Conservation (phyloP, 2,113 vertebrate species). For the Elaphurus davidianus region DNA sequence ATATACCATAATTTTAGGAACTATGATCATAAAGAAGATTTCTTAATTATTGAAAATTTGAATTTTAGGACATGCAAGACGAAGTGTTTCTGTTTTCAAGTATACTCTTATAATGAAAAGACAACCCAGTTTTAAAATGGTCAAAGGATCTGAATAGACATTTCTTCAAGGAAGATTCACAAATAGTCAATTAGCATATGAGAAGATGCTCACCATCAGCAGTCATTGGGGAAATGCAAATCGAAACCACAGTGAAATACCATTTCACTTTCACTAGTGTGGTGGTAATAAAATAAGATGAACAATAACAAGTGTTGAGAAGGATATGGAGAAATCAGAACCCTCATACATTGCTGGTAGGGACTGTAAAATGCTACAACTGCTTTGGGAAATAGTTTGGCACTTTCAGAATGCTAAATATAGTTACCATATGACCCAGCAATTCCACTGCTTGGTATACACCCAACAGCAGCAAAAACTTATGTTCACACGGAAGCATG, state of each 20-base stretch:
- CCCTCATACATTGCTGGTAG: background rate
- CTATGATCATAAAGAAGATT: background rate
- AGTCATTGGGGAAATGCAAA: background rate
- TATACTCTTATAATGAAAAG: background rate
- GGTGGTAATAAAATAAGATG: background rate
- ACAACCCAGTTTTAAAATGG: background rate
- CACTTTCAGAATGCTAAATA: background rate
- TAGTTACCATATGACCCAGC: background rate
- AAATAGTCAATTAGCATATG: background rate
- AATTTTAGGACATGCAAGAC: background rate
- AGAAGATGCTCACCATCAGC: background rate
- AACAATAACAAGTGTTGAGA: background rate
- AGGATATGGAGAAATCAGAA: background rate
- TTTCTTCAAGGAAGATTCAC: background rate
- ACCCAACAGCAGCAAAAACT: background rate
- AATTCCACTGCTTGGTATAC: background rate
- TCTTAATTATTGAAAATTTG: background rate
- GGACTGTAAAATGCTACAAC: background rate
- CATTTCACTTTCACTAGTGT: background rate
- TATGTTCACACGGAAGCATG: background rate
- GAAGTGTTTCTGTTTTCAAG: background rate
- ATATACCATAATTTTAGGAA: background rate
- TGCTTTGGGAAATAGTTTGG: background rate
- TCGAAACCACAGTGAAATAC: background rate
- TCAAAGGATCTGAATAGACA: background rate